phyloP scores from a whole-genome alignment of 2,113 vertebrate species.

The Grammomys surdaster region DNA sequence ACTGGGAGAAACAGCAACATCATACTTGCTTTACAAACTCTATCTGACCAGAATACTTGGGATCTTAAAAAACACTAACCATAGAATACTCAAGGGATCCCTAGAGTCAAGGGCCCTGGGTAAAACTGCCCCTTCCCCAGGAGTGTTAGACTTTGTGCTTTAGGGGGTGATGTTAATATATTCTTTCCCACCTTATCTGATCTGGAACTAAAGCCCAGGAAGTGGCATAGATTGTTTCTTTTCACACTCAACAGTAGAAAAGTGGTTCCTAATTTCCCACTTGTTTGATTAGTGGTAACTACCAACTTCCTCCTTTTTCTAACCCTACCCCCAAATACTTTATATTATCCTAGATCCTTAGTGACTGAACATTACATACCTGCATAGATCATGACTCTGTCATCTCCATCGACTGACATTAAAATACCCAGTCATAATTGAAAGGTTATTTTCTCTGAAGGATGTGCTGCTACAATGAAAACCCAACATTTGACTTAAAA shows the following conservation, averaged over 20 bases:
- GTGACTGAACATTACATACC: neutral
- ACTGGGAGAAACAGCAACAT: constrained; percentile 32
- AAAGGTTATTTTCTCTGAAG: constrained; percentile 34
- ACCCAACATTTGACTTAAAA: constrained; percentile 21
- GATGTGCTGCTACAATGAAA: neutral
- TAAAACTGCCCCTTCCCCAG: no score
- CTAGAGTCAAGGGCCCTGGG: neutral
- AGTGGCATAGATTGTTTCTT: constrained; percentile 30
- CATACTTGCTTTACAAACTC: constrained; percentile 84
- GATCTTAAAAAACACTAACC: neutral
- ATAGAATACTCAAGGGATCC: neutral
- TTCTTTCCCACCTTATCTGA: constrained; percentile 42
- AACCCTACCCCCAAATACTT: neutral
- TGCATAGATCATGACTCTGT: neutral
- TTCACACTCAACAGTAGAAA: constrained; percentile 37
- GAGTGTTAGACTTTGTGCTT: constrained; percentile 86
- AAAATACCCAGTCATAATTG: constrained; percentile 50
- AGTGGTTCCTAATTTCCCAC: constrained; percentile 29
- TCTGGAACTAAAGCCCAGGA: constrained; percentile 44
- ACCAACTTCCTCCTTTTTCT: neutral
- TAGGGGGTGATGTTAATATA: neutral
- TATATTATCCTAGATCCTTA: constrained; percentile 19
- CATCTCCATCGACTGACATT: neutral
- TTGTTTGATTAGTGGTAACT: constrained; percentile 53
- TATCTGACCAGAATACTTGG: constrained; percentile 9